phyloP scores from a whole-genome alignment of 2,797 vertebrate species.

The Coregonus ussuriensis region DNA sequence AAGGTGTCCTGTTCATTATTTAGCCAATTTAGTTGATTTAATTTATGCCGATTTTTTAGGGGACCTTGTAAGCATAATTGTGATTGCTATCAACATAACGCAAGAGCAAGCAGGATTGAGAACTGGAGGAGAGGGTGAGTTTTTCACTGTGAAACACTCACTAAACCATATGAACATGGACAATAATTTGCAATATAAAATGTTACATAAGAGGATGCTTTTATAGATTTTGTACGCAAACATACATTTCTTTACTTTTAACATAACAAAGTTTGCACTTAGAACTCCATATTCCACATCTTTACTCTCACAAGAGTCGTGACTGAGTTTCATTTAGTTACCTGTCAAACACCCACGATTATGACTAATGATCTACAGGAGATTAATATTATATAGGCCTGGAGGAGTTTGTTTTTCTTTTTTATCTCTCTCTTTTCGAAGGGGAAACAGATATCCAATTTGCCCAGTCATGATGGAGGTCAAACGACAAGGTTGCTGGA shows the following conservation, averaged over 20 bases:
- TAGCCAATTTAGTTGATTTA: neutral
- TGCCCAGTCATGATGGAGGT: slow-evolving; percentile 23
- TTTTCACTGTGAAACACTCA: neutral
- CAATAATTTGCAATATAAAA: neutral
- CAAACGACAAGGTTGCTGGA: slow-evolving; percentile 13
- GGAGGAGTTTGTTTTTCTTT: neutral
- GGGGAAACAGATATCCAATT: neutral
- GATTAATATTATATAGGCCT: neutral
- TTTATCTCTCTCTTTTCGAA: neutral
- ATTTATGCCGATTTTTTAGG: neutral
- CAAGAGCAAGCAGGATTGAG: neutral
- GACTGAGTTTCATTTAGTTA: neutral
- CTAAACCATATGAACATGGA: neutral
- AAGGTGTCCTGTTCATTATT: neutral
- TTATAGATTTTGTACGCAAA: neutral
- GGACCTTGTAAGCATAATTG: neutral
- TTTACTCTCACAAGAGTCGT: neutral
- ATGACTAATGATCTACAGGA: neutral
- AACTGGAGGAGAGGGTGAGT: neutral
- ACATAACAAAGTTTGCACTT: neutral
- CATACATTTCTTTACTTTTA: neutral
- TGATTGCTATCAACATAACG: neutral
- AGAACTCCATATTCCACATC: neutral
- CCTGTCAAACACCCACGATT: neutral
- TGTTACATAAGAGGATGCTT: neutral